Conservation (phyloP, 2,888 invertebrate species). For the Psococerastis gibbosa region DNA sequence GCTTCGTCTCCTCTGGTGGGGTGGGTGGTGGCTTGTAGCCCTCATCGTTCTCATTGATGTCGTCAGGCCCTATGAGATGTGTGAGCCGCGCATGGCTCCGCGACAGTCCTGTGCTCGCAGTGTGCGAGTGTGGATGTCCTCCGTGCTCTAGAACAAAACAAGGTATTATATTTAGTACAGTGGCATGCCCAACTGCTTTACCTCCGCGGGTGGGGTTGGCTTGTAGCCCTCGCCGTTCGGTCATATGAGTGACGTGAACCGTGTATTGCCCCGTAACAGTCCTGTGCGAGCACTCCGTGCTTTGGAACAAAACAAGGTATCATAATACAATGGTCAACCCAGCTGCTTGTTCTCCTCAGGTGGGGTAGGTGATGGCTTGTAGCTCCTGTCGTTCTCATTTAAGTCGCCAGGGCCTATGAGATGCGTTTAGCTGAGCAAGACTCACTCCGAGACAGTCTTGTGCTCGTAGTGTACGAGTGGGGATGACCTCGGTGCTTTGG, state of each 20-base stretch:
- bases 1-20: slow-evolving; percentile 15
- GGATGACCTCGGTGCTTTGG: no score
- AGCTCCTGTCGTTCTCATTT: slow-evolving; percentile 49
- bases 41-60: slow-evolving; percentile 48
- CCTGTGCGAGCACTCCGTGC: no score
- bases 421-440: slow-evolving; percentile 37
- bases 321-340: no score
- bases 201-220: no score
- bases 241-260: no score
- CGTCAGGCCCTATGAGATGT: slow-evolving; percentile 43
- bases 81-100: slow-evolving; percentile 37
- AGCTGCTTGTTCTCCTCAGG: slow-evolving; percentile 14
- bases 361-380: slow-evolving; percentile 28
- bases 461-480: slow-evolving; percentile 36
- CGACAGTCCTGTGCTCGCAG: slow-evolving; percentile 27
- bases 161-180: no score
- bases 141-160: slow-evolving; percentile 17
- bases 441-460: slow-evolving; percentile 33
- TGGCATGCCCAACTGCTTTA: background rate
- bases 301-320: no score
- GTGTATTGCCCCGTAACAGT: no score
- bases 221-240: no score
- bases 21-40: slow-evolving; percentile 31
- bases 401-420: slow-evolving; percentile 43
- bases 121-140: slow-evolving; percentile 41